Conservation (phyloP, 2,888 invertebrate species). For the Tetragnatha montana region DNA sequence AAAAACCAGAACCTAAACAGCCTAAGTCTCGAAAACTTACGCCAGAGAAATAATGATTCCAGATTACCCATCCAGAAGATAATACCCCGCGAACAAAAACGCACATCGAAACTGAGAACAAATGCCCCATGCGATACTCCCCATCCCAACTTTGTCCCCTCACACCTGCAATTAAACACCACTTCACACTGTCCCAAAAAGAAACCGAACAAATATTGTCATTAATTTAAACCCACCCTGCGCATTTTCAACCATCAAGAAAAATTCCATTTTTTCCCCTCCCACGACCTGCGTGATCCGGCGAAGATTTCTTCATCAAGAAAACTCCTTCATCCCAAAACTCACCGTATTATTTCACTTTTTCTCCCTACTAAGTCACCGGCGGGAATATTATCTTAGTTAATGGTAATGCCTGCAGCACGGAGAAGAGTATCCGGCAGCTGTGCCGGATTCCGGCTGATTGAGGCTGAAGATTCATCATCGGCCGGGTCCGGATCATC, state of each 20-base stretch:
- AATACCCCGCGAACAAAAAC: neutral
- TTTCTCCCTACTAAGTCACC: conserved; percentile 38
- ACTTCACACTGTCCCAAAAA: conserved; percentile 17
- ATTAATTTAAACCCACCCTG: conserved; percentile 42
- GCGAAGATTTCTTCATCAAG: conserved; percentile 51
- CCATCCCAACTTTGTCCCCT: conserved; percentile 29
- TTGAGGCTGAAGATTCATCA: conserved; percentile 56
- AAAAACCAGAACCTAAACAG: neutral
- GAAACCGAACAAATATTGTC: conserved; percentile 43
- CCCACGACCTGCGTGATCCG: conserved; percentile 14
- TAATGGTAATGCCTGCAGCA: conserved; percentile 68
- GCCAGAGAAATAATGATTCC: neutral
- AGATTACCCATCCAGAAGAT: neutral
- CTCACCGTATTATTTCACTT: conserved; percentile 47
- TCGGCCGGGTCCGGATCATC: conserved; percentile 32
- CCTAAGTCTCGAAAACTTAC: neutral
- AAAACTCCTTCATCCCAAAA: conserved; percentile 4
- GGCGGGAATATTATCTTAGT: conserved; percentile 53
- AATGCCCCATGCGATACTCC: conserved; percentile 2
- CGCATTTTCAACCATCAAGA: conserved; percentile 42
- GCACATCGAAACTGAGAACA: neutral
- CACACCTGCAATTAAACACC: conserved; percentile 44
- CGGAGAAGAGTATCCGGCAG: conserved; percentile 49
- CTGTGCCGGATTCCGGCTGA: conserved; percentile 42
- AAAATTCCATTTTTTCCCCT: conserved; percentile 41